Evolutionary conservation across 1,140 invertebrate species (phyloP).

Genomic region (Mamestra configurata): DNA sequence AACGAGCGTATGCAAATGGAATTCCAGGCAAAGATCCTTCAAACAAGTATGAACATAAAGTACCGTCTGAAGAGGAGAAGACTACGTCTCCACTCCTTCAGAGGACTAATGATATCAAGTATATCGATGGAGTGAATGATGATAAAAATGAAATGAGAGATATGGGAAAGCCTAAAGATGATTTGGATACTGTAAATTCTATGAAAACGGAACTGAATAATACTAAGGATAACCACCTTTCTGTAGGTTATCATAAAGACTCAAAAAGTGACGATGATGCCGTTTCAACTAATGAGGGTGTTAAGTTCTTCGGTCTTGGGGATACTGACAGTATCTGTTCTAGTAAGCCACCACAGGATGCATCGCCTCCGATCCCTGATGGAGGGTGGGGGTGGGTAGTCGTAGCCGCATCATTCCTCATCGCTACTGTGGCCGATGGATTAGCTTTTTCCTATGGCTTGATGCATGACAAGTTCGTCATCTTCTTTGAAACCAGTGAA

Average conservation of each 20-base stretch:
- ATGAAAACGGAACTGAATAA: constrained; percentile 76
- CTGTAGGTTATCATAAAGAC: constrained; percentile 77
- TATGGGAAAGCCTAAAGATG: constrained; percentile 68
- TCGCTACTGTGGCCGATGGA: constrained; percentile 97
- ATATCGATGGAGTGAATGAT: constrained; percentile 74
- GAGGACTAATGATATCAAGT: constrained; percentile 74
- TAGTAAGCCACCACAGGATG: constrained; percentile 76
- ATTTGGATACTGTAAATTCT: constrained; percentile 80
- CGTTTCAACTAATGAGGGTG: constrained; percentile 82
- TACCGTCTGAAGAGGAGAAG: constrained; percentile 85
- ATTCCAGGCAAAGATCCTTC: constrained; percentile 79
- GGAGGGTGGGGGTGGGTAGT: constrained; percentile 97
- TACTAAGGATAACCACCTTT: constrained; percentile 65
- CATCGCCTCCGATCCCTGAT: constrained; percentile 90
- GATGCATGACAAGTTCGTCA: constrained; percentile 94
- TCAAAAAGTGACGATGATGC: constrained; percentile 75
- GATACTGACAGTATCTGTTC: constrained; percentile 87
- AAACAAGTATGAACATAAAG: constrained; percentile 76
- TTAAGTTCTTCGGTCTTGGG: constrained; percentile 86
- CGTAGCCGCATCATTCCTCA: constrained; percentile 94
- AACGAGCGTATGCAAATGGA: constrained; percentile 80
- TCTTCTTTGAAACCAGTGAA: constrained; percentile 93
- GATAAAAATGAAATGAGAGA: constrained; percentile 68
- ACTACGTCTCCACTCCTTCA: constrained; percentile 80
- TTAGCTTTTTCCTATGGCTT: constrained; percentile 97